Evolutionary conservation across 2,888 invertebrate species (phyloP).

Genomic region (Lithodes maja): DNA sequence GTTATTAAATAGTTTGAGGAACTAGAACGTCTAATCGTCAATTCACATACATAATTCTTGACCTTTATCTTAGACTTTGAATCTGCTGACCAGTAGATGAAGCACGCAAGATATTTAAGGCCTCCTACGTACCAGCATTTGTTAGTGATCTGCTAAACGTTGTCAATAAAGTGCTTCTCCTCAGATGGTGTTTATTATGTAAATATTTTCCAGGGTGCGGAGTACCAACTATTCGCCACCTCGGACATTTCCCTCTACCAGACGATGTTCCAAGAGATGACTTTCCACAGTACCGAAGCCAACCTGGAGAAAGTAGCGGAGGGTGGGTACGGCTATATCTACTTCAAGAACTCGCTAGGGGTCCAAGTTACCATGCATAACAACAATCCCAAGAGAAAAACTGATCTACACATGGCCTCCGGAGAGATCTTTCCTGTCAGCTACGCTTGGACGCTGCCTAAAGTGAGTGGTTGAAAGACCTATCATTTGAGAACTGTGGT

Average conservation of each 20-base stretch:
- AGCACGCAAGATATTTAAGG: too few relatives aligned
- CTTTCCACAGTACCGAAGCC: conserved; percentile 54
- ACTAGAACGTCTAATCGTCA: too few relatives aligned
- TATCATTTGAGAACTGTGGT: background rate
- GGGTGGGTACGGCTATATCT: conserved; percentile 65
- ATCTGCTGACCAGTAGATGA: too few relatives aligned
- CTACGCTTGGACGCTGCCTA: conserved; percentile 67
- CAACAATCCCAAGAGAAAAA: too few relatives aligned
- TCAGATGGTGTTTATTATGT: too few relatives aligned
- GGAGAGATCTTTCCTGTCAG: conserved; percentile 65
- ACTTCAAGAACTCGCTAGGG: conserved; percentile 46
- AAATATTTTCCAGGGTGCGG: conserved; percentile 52
- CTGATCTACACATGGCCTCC: conserved; percentile 54
- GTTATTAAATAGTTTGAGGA: too few relatives aligned
- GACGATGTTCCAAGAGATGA: conserved; percentile 61
- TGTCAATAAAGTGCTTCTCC: too few relatives aligned
- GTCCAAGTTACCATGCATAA: background rate
- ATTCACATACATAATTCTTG: too few relatives aligned
- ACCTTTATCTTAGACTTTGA: too few relatives aligned
- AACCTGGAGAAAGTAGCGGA: conserved; percentile 60
- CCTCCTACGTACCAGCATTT: too few relatives aligned
- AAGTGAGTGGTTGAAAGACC: conserved; percentile 31
- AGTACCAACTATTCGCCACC: conserved; percentile 65
- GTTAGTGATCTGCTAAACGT: too few relatives aligned
- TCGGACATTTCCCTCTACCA: conserved; percentile 59